Conservation (phyloP, 2,888 invertebrate species). For the Mesorhabditis belari region DNA sequence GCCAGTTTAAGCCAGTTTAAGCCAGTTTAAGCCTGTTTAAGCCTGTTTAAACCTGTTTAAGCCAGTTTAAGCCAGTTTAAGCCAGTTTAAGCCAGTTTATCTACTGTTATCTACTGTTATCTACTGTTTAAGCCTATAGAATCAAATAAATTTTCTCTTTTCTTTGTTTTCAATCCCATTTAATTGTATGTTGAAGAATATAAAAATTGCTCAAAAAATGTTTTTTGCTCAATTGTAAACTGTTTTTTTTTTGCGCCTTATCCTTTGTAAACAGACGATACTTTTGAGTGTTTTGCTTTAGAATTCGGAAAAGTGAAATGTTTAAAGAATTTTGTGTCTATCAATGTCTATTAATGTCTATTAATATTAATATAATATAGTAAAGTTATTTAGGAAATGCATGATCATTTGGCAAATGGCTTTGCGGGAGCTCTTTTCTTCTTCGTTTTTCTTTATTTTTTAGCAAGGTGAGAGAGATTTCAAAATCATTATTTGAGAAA, state of each 20-base stretch:
- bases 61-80: no score
- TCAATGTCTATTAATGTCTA: no score
- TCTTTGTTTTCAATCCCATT: background rate
- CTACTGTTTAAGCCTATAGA: no score
- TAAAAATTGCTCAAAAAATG: background rate
- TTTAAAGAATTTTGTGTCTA: background rate
- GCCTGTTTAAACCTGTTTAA: no score
- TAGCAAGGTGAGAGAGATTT: constrained; percentile 22
- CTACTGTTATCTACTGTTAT: no score
- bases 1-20: no score
- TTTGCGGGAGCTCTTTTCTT: constrained; percentile 29
- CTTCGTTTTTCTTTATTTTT: constrained; percentile 27
- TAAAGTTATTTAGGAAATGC: no score
- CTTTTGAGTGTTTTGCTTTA: no score
- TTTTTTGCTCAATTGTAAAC: background rate
- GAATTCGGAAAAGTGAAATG: no score
- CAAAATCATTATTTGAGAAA: background rate
- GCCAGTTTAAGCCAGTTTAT: no score
- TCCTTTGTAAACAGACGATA: background rate
- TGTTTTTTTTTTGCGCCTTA: background rate
- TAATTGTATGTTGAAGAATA: background rate
- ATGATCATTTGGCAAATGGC: constrained; percentile 31
- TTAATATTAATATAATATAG: no score
- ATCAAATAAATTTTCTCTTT: background rate
- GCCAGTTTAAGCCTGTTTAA: no score